These are phyloP conservation scores for Alviniconcha marisindica DNA, from an alignment of 1,140 invertebrate genomes.

Conservation along the genomic window DNA sequence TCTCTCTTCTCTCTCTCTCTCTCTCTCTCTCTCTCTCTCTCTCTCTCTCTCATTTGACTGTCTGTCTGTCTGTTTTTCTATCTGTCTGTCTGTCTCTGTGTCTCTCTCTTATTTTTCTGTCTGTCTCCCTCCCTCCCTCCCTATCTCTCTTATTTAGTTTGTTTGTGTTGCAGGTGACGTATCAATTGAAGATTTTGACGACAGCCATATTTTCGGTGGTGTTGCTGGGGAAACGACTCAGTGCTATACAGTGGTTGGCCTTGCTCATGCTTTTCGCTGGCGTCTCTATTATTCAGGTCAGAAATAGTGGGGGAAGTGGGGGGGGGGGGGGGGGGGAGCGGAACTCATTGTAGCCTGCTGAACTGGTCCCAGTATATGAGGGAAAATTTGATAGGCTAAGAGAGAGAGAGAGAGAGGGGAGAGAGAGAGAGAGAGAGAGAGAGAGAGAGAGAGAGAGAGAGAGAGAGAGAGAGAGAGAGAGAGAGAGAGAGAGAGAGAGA, in stretches of 20 bases:
- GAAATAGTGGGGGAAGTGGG: neutral
- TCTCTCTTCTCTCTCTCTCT: too few species aligned
- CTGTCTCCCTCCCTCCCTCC: too few species aligned
- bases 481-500: neutral
- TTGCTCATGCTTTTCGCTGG: conserved; percentile 89
- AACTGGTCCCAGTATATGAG: too few species aligned
- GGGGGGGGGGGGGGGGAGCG: neutral
- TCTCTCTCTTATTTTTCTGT: neutral
- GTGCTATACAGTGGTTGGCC: conserved; percentile 91
- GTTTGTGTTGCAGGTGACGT: conserved; percentile 88
- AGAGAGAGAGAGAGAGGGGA: conserved; percentile 74
- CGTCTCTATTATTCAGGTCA: conserved; percentile 81
- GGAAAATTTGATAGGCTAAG: too few species aligned
- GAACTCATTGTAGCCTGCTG: too few species aligned
- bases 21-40: too few species aligned
- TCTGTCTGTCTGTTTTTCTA: neutral
- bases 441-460: neutral
- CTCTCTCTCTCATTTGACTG: too few species aligned
- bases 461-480: neutral
- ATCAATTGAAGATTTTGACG: conserved; percentile 98
- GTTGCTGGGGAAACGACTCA: conserved; percentile 87
- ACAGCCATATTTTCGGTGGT: conserved; percentile 97
- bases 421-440: neutral
- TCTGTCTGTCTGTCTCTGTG: neutral
- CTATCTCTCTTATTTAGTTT: too few species aligned